Conservation (phyloP, 2,113 vertebrate genomes). For the Brienomyrus brachyistius region DNA sequence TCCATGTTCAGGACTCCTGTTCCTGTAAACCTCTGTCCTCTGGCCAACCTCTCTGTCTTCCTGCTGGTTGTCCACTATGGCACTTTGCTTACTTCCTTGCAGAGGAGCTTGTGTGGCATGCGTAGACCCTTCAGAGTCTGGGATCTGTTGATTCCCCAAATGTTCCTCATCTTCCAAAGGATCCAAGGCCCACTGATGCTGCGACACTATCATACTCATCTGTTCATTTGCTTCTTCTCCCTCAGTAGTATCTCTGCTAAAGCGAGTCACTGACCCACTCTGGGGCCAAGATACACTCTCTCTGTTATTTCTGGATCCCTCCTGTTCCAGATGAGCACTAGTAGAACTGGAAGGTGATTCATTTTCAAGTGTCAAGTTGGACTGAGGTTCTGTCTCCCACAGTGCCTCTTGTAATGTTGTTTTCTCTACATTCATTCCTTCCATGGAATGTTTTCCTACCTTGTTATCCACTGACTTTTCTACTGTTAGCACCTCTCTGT, state of each 20-base stretch:
- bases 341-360: neutral
- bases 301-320: neutral
- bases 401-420: slow-evolving; percentile 50
- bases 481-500: neutral
- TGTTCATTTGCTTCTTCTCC: neutral
- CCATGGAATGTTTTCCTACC: slow-evolving; percentile 42
- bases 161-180: neutral
- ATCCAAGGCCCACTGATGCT: no score
- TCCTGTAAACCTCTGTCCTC: neutral
- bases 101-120: neutral
- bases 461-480: slow-evolving; percentile 9
- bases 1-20: slow-evolving; percentile 16
- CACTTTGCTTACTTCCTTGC: neutral
- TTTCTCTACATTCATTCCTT: slow-evolving; percentile 51
- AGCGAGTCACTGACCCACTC: neutral
- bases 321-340: neutral
- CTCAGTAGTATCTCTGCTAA: neutral
- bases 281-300: neutral
- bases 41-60: neutral
- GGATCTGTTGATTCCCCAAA: neutral
- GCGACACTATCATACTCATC: neutral
- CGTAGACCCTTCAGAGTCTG: neutral
- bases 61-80: neutral
- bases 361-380: neutral
- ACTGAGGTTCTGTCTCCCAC: slow-evolving; percentile 37